phyloP scores from a whole-genome alignment of 2,113 vertebrate species.

The Tenebrosternarchus preto region DNA sequence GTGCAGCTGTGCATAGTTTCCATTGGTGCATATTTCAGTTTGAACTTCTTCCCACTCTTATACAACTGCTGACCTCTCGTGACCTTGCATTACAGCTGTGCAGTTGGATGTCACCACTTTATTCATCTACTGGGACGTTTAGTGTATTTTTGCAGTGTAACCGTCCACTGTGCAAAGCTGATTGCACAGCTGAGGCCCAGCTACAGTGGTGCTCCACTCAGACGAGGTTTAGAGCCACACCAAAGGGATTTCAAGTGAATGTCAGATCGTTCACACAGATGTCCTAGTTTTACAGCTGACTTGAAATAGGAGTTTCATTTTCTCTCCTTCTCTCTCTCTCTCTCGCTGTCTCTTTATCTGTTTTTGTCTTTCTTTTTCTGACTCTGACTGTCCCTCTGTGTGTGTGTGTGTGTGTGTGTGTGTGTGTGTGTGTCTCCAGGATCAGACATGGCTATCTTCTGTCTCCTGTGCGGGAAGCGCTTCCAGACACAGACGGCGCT shows the following conservation, averaged over 20 bases:
- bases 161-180: background rate
- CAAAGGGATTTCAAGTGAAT: background rate
- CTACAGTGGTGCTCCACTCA: too few species aligned
- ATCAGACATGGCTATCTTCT: constrained; percentile 98
- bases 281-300: constrained; percentile 8
- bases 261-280: background rate
- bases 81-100: background rate
- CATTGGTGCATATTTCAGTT: constrained; percentile 20
- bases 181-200: background rate
- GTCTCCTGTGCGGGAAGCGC: constrained; percentile 95
- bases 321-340: background rate
- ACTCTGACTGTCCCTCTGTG: too few species aligned
- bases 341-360: background rate
- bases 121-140: background rate
- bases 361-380: constrained; percentile 3
- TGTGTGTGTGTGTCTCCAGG: too few species aligned
- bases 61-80: background rate
- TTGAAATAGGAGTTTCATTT: background rate
- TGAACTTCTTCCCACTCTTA: constrained; percentile 10
- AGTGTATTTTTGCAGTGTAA: background rate
- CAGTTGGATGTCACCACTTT: background rate
- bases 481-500: constrained; percentile 95
- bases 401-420: too few species aligned
- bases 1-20: constrained; percentile 36
- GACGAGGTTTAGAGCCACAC: background rate